Percentiles rank a stretch among this genome's conserved stretches.
Conservation (phyloP, 2,113 vertebrate species). For the Salvator merianae region DNA sequence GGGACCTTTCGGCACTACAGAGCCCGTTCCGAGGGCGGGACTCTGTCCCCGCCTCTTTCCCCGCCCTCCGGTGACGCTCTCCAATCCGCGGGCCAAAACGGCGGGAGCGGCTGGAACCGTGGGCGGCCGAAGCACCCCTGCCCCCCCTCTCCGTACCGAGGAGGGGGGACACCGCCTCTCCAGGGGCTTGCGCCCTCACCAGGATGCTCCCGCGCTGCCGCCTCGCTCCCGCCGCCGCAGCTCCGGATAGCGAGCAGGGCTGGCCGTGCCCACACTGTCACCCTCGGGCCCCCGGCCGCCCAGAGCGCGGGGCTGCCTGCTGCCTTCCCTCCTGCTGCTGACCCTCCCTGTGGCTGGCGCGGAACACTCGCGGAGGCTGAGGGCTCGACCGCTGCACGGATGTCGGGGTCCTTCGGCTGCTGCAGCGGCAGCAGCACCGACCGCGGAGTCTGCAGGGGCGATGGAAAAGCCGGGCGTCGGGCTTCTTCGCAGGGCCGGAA, state of each 20-base stretch:
- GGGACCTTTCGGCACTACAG: slow-evolving; percentile 7
- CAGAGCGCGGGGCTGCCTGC: too few species aligned
- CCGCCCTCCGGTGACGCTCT: background rate
- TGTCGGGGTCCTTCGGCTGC: slow-evolving; percentile 31
- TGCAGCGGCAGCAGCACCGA: background rate
- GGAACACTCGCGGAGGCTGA: background rate
- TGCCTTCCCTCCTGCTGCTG: background rate
- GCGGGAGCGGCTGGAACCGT: slow-evolving; percentile 16
- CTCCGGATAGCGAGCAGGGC: background rate
- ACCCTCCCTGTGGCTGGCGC: too few species aligned
- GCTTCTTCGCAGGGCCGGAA: background rate
- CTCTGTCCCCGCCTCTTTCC: background rate
- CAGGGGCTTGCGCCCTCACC: slow-evolving; percentile 21
- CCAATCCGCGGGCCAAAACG: background rate
- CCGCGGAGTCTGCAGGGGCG: too few species aligned
- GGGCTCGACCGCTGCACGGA: background rate
- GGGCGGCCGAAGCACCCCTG: background rate
- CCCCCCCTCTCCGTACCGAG: background rate
- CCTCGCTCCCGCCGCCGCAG: background rate
- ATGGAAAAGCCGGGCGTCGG: background rate
- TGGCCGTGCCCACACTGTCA: background rate
- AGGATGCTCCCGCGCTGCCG: background rate
- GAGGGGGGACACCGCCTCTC: background rate
- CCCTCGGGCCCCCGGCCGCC: too few species aligned
- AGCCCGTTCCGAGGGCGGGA: background rate